These are phyloP conservation scores for Phenganax subtilis DNA, from an alignment of 92 coral and sea anemone species.

Conservation along the genomic window DNA sequence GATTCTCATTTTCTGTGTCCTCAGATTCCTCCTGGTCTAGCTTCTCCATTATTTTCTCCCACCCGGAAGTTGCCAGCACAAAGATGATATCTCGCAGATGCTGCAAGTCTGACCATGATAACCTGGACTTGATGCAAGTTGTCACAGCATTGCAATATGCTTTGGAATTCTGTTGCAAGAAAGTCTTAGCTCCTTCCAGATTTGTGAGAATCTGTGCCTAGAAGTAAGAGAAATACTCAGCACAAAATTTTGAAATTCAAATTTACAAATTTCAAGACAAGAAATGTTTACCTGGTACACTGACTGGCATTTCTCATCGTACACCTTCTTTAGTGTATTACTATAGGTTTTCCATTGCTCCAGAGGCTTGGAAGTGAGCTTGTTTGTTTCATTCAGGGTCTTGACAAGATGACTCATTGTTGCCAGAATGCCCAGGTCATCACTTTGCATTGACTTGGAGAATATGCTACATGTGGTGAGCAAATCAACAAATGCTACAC, in stretches of 20 bases:
- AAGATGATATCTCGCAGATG: slow-evolving; percentile 31
- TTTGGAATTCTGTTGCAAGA: slow-evolving; percentile 30
- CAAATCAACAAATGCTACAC: slow-evolving; percentile 46
- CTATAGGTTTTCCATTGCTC: slow-evolving; percentile 34
- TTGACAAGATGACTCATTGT: slow-evolving; percentile 20
- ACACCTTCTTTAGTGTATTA: slow-evolving; percentile 46
- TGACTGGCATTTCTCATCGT: slow-evolving; percentile 51
- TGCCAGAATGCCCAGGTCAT: slow-evolving; percentile 25
- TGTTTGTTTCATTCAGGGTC: slow-evolving; percentile 35
- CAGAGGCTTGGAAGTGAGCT: slow-evolving; percentile 37
- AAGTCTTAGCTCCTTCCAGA: slow-evolving; percentile 39
- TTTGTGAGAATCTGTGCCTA: slow-evolving; percentile 28
- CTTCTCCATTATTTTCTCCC: slow-evolving; percentile 52
- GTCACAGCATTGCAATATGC: slow-evolving; percentile 32
- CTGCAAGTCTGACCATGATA: slow-evolving; percentile 37
- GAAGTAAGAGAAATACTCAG: slow-evolving; percentile 25
- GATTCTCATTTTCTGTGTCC: slow-evolving; percentile 26
- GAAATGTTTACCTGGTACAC: slow-evolving; percentile 50
- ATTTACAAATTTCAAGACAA: slow-evolving; percentile 24
- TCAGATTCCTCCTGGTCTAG: slow-evolving; percentile 13
- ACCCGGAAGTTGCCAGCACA: slow-evolving; percentile 59
- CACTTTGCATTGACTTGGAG: slow-evolving; percentile 29
- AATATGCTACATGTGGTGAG: slow-evolving; percentile 25
- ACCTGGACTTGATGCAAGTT: slow-evolving; percentile 39
- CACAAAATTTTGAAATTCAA: slow-evolving; percentile 4